phyloP scores from a whole-genome alignment of 2,888 invertebrate species.

The Charanyca ferruginea region DNA sequence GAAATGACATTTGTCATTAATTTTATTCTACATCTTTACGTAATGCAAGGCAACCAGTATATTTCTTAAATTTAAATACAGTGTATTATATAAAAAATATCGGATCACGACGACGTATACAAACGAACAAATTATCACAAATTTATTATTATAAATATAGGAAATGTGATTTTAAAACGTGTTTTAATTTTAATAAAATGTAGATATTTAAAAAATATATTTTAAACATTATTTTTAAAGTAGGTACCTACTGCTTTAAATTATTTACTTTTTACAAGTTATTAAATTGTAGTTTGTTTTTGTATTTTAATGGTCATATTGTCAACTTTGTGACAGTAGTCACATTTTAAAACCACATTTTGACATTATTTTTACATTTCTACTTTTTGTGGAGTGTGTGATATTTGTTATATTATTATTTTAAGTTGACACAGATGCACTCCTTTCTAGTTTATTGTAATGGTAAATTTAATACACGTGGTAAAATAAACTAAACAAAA shows the following conservation, averaged over 20 bases:
- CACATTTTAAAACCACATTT: constrained; percentile 50
- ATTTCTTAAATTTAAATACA: constrained; percentile 64
- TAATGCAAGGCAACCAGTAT: constrained; percentile 87
- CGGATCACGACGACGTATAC: constrained; percentile 76
- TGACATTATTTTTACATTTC: constrained; percentile 44
- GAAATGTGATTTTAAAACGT: constrained; percentile 49
- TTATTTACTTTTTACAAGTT: too few species aligned
- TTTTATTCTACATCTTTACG: constrained; percentile 75
- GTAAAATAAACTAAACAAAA: constrained; percentile 74
- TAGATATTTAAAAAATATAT: background rate
- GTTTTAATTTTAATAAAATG: background rate
- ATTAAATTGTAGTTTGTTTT: background rate
- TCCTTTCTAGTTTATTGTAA: constrained; percentile 64
- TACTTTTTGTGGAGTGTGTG: constrained; percentile 56
- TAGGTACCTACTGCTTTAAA: too few species aligned
- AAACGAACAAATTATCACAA: constrained; percentile 83
- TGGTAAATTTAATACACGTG: constrained; percentile 72
- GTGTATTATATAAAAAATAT: constrained; percentile 56
- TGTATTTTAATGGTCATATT: background rate
- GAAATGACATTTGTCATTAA: constrained; percentile 52
- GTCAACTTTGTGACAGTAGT: background rate
- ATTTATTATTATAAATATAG: constrained; percentile 56
- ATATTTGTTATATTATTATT: constrained; percentile 55
- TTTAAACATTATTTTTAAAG: background rate
- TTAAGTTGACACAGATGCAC: constrained; percentile 58